Base-by-base conservation (phyloP, 2,888 invertebrate species). In the Catocala sponsa region DNA sequence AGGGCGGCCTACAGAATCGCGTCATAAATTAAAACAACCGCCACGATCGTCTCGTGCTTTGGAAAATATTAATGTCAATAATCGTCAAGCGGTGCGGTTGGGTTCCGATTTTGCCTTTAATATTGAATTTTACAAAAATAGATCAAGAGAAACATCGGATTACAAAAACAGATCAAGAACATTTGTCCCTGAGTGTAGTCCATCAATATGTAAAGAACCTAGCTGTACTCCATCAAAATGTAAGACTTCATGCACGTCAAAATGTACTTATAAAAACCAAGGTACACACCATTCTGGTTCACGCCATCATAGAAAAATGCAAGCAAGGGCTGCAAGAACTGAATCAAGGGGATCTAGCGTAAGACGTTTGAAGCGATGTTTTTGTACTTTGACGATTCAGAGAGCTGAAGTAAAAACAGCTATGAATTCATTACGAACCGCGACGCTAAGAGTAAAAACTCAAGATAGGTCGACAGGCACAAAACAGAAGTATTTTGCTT, bases 371-470 rank as follows among this genome's bases (percentile, higher is more conserved):
- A 80, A 78, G 55, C 73, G 77, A 35, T 82, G 81, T 64, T 79
- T 79, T 63, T 81, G 81, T 66, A 80, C 79, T 11, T 69, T 82
- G 50, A 76, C 72, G 59, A 59, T 80, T 33, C 78, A 79, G 25
- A 74, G 71, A 48, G 50, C 59, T 10, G 65, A 68, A 62, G 47
- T 55, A 2, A 62, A 48, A 49, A 41, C n/a, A 50, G 35, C 13
- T 47, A 49, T 54, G 33, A 54, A 53, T 43, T 42, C 15, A 42
- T 10, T 57, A 47, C 54, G 42, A 12, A 11, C 43, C 5, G 11
- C 25, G 52, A 32, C 12, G 5, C 13, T 1, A 44, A 41, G 48
- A n/a, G 13, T 47, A 32, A 12, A 49, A 32, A 66, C 43, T n/a
- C 44, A 61, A 35, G 53, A 72, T 15, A 66, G 65, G 41, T 48